Evolutionary conservation across 1,140 invertebrate species (phyloP).

Genomic region (Orchesella cincta): DNA sequence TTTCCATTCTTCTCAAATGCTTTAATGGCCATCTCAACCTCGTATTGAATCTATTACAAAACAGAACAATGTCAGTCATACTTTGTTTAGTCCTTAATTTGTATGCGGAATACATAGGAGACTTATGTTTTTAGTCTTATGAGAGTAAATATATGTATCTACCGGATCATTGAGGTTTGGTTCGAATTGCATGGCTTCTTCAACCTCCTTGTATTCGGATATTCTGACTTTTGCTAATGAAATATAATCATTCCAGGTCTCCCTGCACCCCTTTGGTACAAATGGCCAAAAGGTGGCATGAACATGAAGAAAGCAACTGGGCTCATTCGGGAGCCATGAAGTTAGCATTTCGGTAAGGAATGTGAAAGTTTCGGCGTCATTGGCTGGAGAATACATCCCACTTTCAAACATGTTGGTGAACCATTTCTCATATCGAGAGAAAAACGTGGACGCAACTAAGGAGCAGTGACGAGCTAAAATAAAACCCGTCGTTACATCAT

Average conservation of each 20-base stretch:
- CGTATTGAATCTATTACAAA: conserved; percentile 40
- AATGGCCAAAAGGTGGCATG: conserved; percentile 43
- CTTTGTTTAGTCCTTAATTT: no score
- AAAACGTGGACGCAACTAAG: conserved; percentile 40
- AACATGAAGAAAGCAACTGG: conserved; percentile 45
- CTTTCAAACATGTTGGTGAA: conserved; percentile 42
- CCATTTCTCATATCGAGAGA: conserved; percentile 48
- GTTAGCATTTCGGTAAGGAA: conserved; percentile 38
- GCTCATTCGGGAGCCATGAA: conserved; percentile 45
- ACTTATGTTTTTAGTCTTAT: neutral
- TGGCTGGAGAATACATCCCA: conserved; percentile 36
- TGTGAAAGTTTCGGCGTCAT: conserved; percentile 31
- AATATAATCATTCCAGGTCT: conserved; percentile 42
- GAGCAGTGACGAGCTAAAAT: conserved; percentile 48
- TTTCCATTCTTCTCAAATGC: conserved; percentile 36
- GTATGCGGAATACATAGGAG: neutral
- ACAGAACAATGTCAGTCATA: no score
- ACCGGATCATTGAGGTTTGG: conserved; percentile 47
- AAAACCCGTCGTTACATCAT: conserved; percentile 39
- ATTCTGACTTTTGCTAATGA: conserved; percentile 42
- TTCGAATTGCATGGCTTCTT: conserved; percentile 45
- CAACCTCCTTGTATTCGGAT: conserved; percentile 44
- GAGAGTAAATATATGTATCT: conserved; percentile 4
- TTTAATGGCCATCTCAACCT: conserved; percentile 45
- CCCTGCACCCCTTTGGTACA: conserved; percentile 38